These are phyloP conservation scores for Phoxinus dragarum DNA, from an alignment of 2,797 vertebrate genomes.

Conservation along the genomic window DNA sequence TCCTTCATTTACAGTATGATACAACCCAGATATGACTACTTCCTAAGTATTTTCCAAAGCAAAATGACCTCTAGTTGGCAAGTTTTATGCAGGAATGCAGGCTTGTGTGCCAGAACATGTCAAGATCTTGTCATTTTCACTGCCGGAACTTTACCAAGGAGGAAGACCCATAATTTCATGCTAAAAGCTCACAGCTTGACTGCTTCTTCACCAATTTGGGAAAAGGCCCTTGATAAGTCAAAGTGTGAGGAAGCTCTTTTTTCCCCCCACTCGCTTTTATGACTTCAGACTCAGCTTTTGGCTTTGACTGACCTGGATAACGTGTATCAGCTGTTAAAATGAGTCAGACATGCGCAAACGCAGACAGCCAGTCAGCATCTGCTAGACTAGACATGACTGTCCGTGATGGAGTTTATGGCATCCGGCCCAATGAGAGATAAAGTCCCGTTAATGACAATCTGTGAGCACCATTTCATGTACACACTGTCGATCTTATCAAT, in stretches of 20 bases:
- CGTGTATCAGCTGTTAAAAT: constrained; percentile 57
- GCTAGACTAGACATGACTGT: constrained; percentile 24
- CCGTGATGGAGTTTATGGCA: constrained; percentile 40
- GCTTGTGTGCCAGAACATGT: constrained; percentile 35
- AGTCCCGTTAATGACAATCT: constrained; percentile 37
- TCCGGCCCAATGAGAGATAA: constrained; percentile 35
- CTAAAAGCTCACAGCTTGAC: constrained; percentile 25
- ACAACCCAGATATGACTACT: constrained; percentile 21
- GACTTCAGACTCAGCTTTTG: constrained; percentile 19
- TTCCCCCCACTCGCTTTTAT: neutral
- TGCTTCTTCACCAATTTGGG: neutral
- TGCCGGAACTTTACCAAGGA: constrained; percentile 2
- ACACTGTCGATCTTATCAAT: constrained; percentile 12
- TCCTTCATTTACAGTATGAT: constrained; percentile 33
- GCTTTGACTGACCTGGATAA: constrained; percentile 45
- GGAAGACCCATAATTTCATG: constrained; percentile 19
- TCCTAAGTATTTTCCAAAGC: constrained; percentile 21
- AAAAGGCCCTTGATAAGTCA: neutral
- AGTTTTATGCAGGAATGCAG: constrained; percentile 10
- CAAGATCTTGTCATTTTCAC: constrained; percentile 34
- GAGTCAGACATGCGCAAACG: constrained; percentile 46
- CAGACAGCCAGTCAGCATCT: constrained; percentile 50
- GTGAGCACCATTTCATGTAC: constrained; percentile 11
- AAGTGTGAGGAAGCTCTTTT: neutral
- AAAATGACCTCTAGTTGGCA: constrained; percentile 21